Evolutionary conservation across 2,797 vertebrate species (phyloP), one percentile per base, ranked within the genome.

Genomic region (Argya squamiceps): DNA sequence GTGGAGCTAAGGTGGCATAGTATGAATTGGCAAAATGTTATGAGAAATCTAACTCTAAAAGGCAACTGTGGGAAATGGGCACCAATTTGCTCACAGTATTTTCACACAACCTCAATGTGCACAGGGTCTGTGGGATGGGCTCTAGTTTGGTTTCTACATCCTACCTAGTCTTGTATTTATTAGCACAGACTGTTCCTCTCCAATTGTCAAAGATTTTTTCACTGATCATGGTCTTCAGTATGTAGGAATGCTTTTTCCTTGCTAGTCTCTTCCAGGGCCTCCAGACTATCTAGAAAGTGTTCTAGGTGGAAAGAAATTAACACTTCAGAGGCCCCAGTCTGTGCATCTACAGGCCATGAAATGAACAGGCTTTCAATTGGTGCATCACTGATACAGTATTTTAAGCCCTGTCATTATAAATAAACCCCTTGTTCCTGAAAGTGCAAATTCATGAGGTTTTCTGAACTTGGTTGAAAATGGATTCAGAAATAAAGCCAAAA

Each of bases 11-110:
- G 1, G 1, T 79, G 49, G 2, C 67, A 44, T 9, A 6, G 5
- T 1, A 2, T 41, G 82, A 29, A 15, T 2, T 87, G 47, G 37
- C 14, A 70, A 91, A 92, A 70, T 56, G 27, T 34, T 55, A 3
- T 15, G 44, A 67, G 56, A 92, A 87, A 56, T 84, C 37, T 39
- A 65, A 36, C 46, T 84, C 29, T 62, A 43, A 88, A 85, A 84
- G 21, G 39, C 12, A 70, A 19, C 15, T 13, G 5, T 2, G 29
- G 56, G 71, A 92, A 88, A 74, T 2, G 7, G 30, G 7, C 8
- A 43, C 15, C 8, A 70, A 32, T 73, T 84, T 94, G 21, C n/a
- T 79, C 8, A 26, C 19, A 16, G 21, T 30, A 82, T 84, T 92
- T 68, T 63, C 44, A 21, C 41, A 59, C 21, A 43, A 43, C 7